A percentile compares a stretch with the other conserved stretches of the same genome.
These are phyloP conservation scores for Arvicanthis niloticus DNA, from an alignment of 2,113 vertebrate species.

Conservation along the genomic window DNA sequence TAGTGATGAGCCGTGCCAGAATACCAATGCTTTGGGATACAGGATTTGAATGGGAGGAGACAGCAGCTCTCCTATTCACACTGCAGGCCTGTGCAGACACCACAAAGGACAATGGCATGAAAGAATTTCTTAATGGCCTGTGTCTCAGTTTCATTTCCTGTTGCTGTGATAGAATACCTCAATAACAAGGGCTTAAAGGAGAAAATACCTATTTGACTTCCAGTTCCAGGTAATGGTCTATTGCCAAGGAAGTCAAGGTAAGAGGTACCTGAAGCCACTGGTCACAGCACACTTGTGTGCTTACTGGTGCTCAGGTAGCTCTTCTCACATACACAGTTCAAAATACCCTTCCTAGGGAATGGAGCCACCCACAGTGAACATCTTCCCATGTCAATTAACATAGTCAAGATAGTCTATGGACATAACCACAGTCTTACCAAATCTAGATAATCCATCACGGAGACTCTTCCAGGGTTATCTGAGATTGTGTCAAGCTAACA, in stretches of 20 bases:
- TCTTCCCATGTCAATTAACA: not conserved
- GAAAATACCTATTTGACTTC: not conserved
- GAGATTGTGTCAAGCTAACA: not conserved
- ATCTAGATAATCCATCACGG: not conserved
- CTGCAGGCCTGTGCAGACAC: not conserved
- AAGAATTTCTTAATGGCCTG: not conserved
- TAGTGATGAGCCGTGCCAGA: not conserved
- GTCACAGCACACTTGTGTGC: not conserved
- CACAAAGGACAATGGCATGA: not conserved
- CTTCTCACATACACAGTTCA: not conserved
- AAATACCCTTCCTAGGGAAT: not conserved
- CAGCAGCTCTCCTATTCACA: not conserved
- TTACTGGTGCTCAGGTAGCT: not conserved
- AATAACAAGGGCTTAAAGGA: not conserved
- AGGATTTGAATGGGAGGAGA: not conserved
- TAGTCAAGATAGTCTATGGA: not conserved
- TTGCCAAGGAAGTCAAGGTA: not conserved
- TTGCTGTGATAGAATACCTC: not conserved
- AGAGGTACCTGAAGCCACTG: too few species aligned
- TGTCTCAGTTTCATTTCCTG: not conserved
- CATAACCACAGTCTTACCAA: not conserved
- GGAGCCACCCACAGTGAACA: not conserved
- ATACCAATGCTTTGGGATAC: not conserved
- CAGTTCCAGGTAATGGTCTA: not conserved
- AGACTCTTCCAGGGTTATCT: not conserved